These are phyloP conservation scores for Vipera latastei DNA, from an alignment of 2,797 vertebrate species.

Conservation along the genomic window DNA sequence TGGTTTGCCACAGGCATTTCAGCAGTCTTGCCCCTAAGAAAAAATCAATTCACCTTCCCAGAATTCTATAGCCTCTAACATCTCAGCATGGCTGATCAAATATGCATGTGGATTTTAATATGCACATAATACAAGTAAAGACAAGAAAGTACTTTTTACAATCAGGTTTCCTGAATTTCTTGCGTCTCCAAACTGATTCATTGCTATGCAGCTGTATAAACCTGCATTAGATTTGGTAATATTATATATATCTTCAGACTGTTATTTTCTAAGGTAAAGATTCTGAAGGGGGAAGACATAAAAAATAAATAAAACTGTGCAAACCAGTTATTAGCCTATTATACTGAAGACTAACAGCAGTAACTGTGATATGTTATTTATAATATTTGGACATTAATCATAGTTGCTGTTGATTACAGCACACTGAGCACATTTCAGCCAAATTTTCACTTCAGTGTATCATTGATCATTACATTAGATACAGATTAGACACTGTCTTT, in stretches of 20 bases:
- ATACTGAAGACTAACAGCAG: background rate
- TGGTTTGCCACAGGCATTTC: slow-evolving; percentile 18
- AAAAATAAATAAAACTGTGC: background rate
- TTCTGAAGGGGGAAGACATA: slow-evolving; percentile 58
- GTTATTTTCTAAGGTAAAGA: slow-evolving; percentile 73
- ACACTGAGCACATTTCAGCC: background rate
- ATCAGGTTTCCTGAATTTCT: slow-evolving; percentile 77
- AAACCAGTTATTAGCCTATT: slow-evolving; percentile 8
- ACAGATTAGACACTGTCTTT: slow-evolving; percentile 1
- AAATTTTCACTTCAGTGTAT: slow-evolving; percentile 28
- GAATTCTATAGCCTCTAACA: background rate
- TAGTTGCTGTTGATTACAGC: background rate
- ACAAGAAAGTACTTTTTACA: slow-evolving; percentile 80
- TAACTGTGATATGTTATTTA: background rate
- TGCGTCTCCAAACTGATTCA: slow-evolving; percentile 80
- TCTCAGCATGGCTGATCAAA: background rate
- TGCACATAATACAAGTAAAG: slow-evolving; percentile 20
- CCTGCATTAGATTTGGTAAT: slow-evolving; percentile 77
- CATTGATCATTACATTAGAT: slow-evolving; percentile 13
- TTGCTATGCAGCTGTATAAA: slow-evolving; percentile 79
- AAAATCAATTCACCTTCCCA: background rate
- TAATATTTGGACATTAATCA: slow-evolving; percentile 34
- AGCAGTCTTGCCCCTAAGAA: background rate
- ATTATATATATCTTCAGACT: slow-evolving; percentile 79
- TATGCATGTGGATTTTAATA: background rate